Percentiles rank a stretch among this genome's conserved stretches.
Conservation (phyloP, 2,888 invertebrate genomes). For the Ennomos fuscantarius region DNA sequence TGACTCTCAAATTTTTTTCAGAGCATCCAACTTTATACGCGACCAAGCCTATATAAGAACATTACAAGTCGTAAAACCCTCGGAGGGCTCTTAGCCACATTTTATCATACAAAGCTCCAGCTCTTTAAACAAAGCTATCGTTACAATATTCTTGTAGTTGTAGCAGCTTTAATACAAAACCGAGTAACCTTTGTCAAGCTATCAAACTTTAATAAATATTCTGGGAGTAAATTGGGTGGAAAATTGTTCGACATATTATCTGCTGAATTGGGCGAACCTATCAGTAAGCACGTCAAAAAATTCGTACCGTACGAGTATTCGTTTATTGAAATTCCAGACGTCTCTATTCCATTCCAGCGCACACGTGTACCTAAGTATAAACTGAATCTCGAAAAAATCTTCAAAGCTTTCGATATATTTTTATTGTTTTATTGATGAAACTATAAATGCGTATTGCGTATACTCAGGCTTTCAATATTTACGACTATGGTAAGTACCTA, state of each 20-base stretch:
- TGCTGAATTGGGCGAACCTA: neutral
- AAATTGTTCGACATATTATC: no score
- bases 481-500: no score
- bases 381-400: slow-evolving; percentile 18
- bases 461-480: no score
- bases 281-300: slow-evolving; percentile 14
- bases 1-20: slow-evolving; percentile 9
- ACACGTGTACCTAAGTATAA: slow-evolving; percentile 12
- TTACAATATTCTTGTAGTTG: neutral
- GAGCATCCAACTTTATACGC: slow-evolving; percentile 18
- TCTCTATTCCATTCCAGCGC: slow-evolving; percentile 23
- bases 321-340: slow-evolving; percentile 27
- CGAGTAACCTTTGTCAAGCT: no score
- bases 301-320: slow-evolving; percentile 23
- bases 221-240: no score
- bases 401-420: slow-evolving; percentile 1
- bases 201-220: slow-evolving; percentile 4
- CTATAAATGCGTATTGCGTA: no score
- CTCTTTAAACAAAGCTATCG: neutral
- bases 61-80: slow-evolving; percentile 16
- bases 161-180: slow-evolving; percentile 5
- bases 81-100: slow-evolving; percentile 11
- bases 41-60: slow-evolving; percentile 7
- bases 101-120: slow-evolving; percentile 8
- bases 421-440: no score